These are phyloP conservation scores for Ceyx melanurus DNA, from an alignment of 2,113 vertebrate species.

Conservation along the genomic window DNA sequence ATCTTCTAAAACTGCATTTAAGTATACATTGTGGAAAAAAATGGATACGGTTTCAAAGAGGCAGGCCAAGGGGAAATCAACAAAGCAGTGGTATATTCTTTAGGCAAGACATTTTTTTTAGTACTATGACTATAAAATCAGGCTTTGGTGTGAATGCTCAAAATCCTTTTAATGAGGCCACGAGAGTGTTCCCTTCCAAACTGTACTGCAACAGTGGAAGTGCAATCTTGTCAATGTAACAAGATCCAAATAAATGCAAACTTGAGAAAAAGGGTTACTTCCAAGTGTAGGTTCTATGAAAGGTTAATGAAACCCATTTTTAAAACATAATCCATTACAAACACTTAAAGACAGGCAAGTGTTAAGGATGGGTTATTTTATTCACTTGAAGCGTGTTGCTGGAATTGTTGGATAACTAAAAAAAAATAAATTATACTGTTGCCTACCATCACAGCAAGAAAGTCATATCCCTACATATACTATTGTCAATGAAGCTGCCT, in stretches of 20 bases:
- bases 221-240: not conserved
- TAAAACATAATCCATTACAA: not conserved
- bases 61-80: not conserved
- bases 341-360: not conserved
- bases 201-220: rapidly evolving
- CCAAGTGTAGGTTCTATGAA: not conserved
- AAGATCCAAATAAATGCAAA: not conserved
- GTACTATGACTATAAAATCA: not conserved
- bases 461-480: not conserved
- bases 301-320: not conserved
- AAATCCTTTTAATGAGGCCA: not conserved
- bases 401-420: not conserved
- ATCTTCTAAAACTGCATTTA: not conserved
- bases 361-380: not conserved
- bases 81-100: not conserved
- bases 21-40: not conserved
- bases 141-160: not conserved
- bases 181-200: not conserved
- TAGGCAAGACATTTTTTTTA: not conserved
- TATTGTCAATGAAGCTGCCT: not conserved
- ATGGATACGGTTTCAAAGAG: not conserved
- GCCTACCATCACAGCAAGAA: not conserved
- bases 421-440: not conserved
- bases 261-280: not conserved
- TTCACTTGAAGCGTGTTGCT: not conserved